These are phyloP conservation scores for Lepidocyrtinus sp. DNA, from an alignment of 2,888 invertebrate genomes.

Conservation along the genomic window DNA sequence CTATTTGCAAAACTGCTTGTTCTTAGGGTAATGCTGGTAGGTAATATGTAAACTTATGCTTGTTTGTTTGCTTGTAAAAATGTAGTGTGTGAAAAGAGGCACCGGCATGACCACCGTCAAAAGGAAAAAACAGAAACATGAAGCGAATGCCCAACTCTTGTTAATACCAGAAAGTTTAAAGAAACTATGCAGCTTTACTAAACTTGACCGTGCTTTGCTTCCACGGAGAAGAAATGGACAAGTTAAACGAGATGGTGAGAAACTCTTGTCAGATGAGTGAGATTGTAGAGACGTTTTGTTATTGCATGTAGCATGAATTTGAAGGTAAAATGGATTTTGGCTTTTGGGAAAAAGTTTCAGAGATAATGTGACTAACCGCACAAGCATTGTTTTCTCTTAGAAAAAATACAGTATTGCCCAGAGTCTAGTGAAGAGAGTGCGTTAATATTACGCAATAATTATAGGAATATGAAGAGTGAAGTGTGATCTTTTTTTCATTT, in stretches of 20 bases:
- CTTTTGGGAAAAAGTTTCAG: constrained; percentile 3
- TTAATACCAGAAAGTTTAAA: background rate
- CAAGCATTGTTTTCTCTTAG: constrained; percentile 33
- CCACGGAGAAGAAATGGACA: constrained; percentile 41
- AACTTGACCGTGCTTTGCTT: constrained; percentile 19
- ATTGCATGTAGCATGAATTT: constrained; percentile 6
- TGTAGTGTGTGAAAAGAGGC: constrained; percentile 15
- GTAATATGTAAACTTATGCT: constrained; percentile 14
- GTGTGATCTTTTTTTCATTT: constrained; percentile 31
- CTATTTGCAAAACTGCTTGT: constrained; percentile 17
- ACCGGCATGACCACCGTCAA: constrained; percentile 9
- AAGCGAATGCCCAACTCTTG: background rate
- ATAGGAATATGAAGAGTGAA: constrained; percentile 16
- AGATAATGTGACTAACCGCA: constrained; percentile 28
- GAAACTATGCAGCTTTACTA: constrained; percentile 1
- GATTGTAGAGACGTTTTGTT: constrained; percentile 44
- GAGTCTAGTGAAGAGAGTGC: constrained; percentile 7
- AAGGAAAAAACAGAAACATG: background rate
- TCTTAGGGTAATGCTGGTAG: constrained; percentile 11
- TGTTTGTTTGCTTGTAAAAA: constrained; percentile 18
- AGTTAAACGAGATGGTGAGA: constrained; percentile 51
- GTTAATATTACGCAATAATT: constrained; percentile 27
- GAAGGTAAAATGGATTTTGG: constrained; percentile 5
- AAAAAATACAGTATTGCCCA: background rate
- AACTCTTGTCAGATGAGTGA: constrained; percentile 58